These are phyloP conservation scores for Oryzias dopingdopingensis DNA, from an alignment of 2,797 vertebrate genomes.

Conservation along the genomic window DNA sequence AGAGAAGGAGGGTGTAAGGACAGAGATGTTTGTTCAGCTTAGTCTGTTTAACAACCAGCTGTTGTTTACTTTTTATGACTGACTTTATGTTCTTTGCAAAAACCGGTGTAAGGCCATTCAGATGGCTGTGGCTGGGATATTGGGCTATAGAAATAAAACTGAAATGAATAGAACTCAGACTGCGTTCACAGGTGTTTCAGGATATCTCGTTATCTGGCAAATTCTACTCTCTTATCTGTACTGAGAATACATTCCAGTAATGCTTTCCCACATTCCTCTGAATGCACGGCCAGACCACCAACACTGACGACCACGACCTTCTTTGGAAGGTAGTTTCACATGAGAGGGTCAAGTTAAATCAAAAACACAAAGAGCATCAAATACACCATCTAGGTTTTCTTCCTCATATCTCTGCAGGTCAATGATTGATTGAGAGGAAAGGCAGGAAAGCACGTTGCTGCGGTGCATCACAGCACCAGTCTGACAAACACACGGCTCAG, in stretches of 20 bases:
- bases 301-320: constrained; percentile 3
- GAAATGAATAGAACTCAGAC: background rate
- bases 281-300: constrained; percentile 2
- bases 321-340: background rate
- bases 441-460: too few relatives aligned
- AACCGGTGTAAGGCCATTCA: too few relatives aligned
- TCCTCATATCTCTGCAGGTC: too few relatives aligned
- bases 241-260: constrained; percentile 19
- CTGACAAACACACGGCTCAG: too few relatives aligned
- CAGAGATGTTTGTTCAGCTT: too few relatives aligned
- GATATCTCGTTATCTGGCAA: background rate
- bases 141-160: too few relatives aligned
- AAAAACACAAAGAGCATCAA: background rate
- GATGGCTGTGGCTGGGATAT: too few relatives aligned
- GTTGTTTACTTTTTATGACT: too few relatives aligned
- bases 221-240: constrained; percentile 7
- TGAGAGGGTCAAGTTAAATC: background rate
- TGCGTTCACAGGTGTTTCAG: background rate
- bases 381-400: background rate
- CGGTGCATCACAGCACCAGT: too few relatives aligned
- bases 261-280: constrained; percentile 23
- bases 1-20: too few relatives aligned
- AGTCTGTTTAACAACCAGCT: too few relatives aligned
- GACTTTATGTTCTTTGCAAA: too few relatives aligned
- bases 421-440: background rate